Evolutionary conservation across 2,797 vertebrate genomes (phyloP).

Genomic region (Rhyacichthys aspro): DNA sequence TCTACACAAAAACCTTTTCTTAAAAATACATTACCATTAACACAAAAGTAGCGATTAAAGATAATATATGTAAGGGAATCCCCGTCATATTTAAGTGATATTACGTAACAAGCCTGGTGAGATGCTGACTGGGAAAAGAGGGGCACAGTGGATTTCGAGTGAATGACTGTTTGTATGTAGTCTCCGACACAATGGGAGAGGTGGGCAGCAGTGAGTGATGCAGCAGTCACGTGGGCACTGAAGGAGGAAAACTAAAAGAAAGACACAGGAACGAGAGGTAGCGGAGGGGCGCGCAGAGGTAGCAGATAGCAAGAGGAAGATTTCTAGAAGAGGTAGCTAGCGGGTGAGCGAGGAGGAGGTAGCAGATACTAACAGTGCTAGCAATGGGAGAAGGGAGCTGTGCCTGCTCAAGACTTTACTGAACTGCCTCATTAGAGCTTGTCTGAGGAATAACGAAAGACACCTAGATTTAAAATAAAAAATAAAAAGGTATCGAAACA

Average conservation of each 20-base stretch:
- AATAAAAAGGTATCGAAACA: neutral
- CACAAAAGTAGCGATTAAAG: constrained; percentile 76
- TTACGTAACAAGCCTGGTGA: constrained; percentile 48
- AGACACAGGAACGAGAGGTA: constrained; percentile 62
- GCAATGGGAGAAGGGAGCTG: constrained; percentile 11
- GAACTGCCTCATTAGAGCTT: constrained; percentile 3
- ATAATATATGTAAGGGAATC: constrained; percentile 66
- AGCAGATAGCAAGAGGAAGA: constrained; percentile 64
- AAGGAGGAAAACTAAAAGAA: constrained; percentile 17
- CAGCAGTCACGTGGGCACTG: constrained; percentile 77
- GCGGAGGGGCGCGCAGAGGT: constrained; percentile 65
- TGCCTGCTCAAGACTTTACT: constrained; percentile 19
- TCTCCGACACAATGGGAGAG: constrained; percentile 41
- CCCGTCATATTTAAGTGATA: constrained; percentile 60
- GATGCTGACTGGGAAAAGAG: constrained; percentile 38
- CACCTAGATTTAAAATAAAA: neutral
- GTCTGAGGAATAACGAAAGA: neutral
- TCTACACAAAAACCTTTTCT: constrained; percentile 83
- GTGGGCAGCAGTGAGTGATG: constrained; percentile 68
- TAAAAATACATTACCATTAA: constrained; percentile 85
- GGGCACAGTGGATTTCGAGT: constrained; percentile 20
- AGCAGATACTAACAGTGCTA: constrained; percentile 70
- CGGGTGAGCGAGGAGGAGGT: constrained; percentile 66
- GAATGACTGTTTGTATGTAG: constrained; percentile 27
- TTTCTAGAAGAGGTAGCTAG: constrained; percentile 80